Evolutionary conservation across 2,113 vertebrate genomes (phyloP), one percentile per base, ranked within the genome.

Genomic region (Scomber japonicus): DNA sequence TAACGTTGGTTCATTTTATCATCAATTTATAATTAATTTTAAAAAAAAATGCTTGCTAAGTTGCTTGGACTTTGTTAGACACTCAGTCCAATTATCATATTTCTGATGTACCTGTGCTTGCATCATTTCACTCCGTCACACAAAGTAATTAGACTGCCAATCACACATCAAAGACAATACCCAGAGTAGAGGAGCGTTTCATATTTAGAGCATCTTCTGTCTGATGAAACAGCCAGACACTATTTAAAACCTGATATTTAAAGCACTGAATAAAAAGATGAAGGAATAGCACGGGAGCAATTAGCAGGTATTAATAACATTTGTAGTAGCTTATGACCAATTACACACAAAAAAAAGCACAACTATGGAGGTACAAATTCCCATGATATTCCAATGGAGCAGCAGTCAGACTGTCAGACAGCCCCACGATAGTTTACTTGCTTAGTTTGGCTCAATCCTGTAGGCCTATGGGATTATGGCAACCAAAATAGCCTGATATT

Each of bases 221-320:
- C 48, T 78, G 53, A 50, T 81, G 40, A 70, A 74, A 78, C 60
- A 59, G 50, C 44, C 12, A 60, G 19, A 57, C 49, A 64, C 59
- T 49, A 24, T 35, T 35, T 35, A 35, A 77, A 66, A 48, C 8
- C 30, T 40, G 27, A 71, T 24, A 40, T 46, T 19, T 60, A 16
- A 53, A 61, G 11, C 8, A n/a, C 2, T 0, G 50, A 60, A 76
- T 51, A 3, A 31, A 35, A 35, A 35, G 7, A 6, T 6, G 13
- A 3, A 54, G 12, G 13, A 53, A 27, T 3, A 27, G 24, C 24
- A 27, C 24, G 24, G 24, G 24, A 27, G 24, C 24, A 27, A 27
- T 27, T 27, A 27, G 24, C 24, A 21, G 19, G 17, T 54, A 63
- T 45, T 55, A 45, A 24, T 16, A 31, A 54, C 30, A 61, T 30